Base-by-base conservation (phyloP, 1,140 invertebrate genomes). In the Aleiodes sp. region DNA sequence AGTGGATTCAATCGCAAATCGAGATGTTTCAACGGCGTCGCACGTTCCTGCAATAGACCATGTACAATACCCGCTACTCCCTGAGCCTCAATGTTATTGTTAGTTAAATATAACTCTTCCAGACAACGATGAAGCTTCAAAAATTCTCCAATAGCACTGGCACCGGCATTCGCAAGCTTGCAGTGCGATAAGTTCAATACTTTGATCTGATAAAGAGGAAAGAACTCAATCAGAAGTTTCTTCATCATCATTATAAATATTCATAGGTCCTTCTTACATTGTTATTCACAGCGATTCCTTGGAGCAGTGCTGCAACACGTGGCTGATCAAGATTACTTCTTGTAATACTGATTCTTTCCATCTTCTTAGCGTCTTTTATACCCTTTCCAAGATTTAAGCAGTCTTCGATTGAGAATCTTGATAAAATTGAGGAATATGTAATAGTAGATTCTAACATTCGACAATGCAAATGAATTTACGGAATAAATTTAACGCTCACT, bases 111-210 rank as follows among this genome's bases (percentile, higher is more conserved):
- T 6, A 86, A 33, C 21, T 59, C 57, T 57, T 66, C 73, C 21
- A 84, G 21, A 2, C 65, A 37, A 21, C 41, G 71, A 19, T 82
- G 78, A 12, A 68, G 39, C 28, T 70, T 77, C 6, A 86, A 70
- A 71, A 82, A 84, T 61, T 78, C 78, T 0, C 79, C 79, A 6
- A 86, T 65, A 0, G 81, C 80, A 8, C 79, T 67, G 1, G 79
- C 82, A 1, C 83, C 85, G 4, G 43, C 52, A 37, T 85, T 75
- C 1, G 24, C 71, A 57, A 86, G 68, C 26, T 80, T 82, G 70
- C 85, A 86, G 46, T 86, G 81, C 2, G 85, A 86, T 21, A 86
- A 78, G 72, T 86, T 77, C 19, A 86, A 67, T 61, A 82, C 78
- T 26, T 75, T 60, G 7, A 86, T 65, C 84, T 84, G 31, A 16